Evolutionary conservation across 2,888 invertebrate genomes (phyloP), one percentile per base, ranked within the genome.

Genomic region (Lochmaea capreae): DNA sequence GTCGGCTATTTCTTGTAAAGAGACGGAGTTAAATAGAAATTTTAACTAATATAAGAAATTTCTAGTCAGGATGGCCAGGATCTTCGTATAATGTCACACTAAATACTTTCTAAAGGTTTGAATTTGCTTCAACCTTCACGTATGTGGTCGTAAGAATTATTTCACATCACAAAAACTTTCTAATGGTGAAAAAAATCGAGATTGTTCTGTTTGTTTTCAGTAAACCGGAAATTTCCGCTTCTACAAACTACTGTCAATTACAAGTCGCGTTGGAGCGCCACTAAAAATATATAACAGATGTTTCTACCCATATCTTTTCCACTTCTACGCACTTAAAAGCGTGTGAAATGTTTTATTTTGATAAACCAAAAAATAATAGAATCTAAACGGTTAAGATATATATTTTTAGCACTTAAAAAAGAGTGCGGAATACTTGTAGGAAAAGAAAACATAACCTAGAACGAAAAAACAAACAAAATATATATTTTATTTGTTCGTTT

Each of bases 381-480:
- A 3, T 6, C 8, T 39, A 39, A 39, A 39, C 33, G 33, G 22
- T 59, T 9, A 42, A 43, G 58, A 59, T 12, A 22, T 58, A 14
- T 61, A 42, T 62, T 62, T 62, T 39, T 9, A 62, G 62, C 42
- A 62, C 42, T 62, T 39, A 42, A 62, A 62, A 62, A 39, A 66
- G 52, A 66, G 39, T 33, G 54, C 65, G 52, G 65, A 66, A 33
- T 54, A 8, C 11, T 16, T 39, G 33, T 66, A n/a, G 22, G 5
- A 42, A 66, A 52, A 66, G 54, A 66, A 66, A 66, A 54, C 26
- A 66, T 33, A 33, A 61, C 26, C 26, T 33, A 52, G 33, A 52
- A n/a, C 49, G 26, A 66, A 66, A 66, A 54, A 11, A 9, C n/a
- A 26, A 66, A 65, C 18, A 65, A 65, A 26, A 65, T 43, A 65